phyloP scores from a whole-genome alignment of 2,113 vertebrate genomes.

The Spea multiplicata region DNA sequence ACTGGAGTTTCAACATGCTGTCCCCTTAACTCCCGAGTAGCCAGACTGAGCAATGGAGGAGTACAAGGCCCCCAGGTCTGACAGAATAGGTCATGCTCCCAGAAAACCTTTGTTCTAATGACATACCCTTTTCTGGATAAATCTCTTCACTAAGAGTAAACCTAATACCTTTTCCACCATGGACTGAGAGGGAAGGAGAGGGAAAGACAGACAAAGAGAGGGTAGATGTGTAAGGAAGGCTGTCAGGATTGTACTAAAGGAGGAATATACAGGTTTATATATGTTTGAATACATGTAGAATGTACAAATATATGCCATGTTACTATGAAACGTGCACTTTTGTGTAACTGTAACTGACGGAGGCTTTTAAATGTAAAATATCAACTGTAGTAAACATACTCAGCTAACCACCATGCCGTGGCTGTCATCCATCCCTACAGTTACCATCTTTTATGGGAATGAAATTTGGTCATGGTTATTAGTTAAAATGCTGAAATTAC shows the following conservation, averaged over 20 bases:
- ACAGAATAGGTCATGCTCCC: constrained; percentile 12
- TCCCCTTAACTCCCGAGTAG: constrained; percentile 35
- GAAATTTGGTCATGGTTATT: too few species aligned
- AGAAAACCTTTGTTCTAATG: constrained; percentile 33
- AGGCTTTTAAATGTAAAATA: too few species aligned
- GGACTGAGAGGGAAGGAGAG: constrained; percentile 78
- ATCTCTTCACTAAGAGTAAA: constrained; percentile 99
- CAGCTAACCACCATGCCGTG: too few species aligned
- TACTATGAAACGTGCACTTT: background rate
- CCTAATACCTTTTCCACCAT: constrained; percentile 97
- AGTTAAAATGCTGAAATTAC: too few species aligned
- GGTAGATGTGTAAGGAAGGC: constrained; percentile 38
- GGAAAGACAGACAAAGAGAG: constrained; percentile 55
- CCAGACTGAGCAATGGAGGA: constrained; percentile 12
- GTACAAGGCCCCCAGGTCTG: background rate
- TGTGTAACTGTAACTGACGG: too few species aligned
- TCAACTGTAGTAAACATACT: too few species aligned
- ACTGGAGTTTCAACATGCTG: constrained; percentile 42
- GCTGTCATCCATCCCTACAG: too few species aligned
- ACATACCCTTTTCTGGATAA: constrained; percentile 99
- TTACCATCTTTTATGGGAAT: too few species aligned
- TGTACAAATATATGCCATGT: background rate
- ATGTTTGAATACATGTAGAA: rapidly evolving
- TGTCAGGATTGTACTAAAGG: background rate
- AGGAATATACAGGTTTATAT: background rate